phyloP scores from a whole-genome alignment of 2,888 invertebrate species.

The Trissonchulus latispiculum region DNA sequence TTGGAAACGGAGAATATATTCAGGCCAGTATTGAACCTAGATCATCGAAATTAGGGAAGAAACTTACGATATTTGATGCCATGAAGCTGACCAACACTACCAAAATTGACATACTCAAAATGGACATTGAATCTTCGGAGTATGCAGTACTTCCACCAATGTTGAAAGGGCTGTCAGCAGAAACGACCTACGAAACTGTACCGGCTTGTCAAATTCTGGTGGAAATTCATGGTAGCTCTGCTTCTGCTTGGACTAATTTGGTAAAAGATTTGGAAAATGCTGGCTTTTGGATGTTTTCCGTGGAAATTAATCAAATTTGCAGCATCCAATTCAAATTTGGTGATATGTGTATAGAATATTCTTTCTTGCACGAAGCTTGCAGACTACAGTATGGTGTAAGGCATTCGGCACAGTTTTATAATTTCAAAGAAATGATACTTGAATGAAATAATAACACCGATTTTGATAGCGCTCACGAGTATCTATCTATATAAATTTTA shows the following conservation, averaged over 20 bases:
- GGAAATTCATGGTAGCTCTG: neutral
- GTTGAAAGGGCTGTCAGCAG: neutral
- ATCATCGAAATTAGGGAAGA: neutral
- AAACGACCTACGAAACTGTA: neutral
- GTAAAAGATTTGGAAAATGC: neutral
- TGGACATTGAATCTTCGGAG: conserved; percentile 18
- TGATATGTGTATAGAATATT: neutral
- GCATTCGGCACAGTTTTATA: too few relatives aligned
- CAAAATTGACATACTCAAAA: conserved; percentile 18
- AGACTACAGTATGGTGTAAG: neutral
- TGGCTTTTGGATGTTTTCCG: neutral
- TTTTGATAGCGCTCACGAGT: too few relatives aligned
- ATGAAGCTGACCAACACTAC: neutral
- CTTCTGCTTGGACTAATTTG: neutral
- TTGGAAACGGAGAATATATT: neutral
- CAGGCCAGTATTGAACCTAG: neutral
- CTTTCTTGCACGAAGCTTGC: neutral
- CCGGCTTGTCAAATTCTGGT: neutral
- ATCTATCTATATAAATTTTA: too few relatives aligned
- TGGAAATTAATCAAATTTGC: neutral
- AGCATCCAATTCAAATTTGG: neutral
- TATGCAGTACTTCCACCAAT: neutral
- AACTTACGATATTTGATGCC: neutral
- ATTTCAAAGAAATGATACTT: too few relatives aligned
- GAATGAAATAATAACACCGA: too few relatives aligned